phyloP scores from a whole-genome alignment of 2,113 vertebrate genomes.

The Misgurnus mizolepis region DNA sequence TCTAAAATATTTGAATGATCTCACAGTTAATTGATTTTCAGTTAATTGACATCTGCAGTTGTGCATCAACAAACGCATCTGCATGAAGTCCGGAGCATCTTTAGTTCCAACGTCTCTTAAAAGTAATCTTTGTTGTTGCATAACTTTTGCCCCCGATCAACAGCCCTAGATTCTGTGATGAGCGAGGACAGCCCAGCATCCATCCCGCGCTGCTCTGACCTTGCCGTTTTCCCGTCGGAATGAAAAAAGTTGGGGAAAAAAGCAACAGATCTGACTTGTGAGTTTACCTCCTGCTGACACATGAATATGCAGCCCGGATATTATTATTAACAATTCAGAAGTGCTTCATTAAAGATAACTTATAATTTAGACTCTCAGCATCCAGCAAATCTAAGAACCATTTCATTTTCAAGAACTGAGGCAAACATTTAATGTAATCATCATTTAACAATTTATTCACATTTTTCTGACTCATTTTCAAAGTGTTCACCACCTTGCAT shows the following conservation, averaged over 20 bases:
- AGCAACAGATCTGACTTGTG: conserved; percentile 30
- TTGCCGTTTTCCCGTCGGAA: conserved; percentile 4
- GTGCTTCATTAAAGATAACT: conserved; percentile 25
- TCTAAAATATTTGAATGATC: no score
- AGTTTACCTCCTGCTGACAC: conserved; percentile 40
- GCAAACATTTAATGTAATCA: conserved; percentile 6
- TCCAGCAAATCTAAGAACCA: conserved; percentile 35
- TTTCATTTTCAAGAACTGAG: conserved; percentile 1
- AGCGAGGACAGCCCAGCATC: conserved; percentile 30
- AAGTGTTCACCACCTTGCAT: not conserved
- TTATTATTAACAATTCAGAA: conserved; percentile 49
- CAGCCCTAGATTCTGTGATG: conserved; percentile 25
- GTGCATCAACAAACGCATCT: not conserved
- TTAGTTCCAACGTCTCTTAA: conserved; percentile 1
- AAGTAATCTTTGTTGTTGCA: conserved; percentile 42
- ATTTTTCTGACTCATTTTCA: conserved; percentile 28
- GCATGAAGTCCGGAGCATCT: not conserved
- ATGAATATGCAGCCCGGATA: conserved; percentile 48
- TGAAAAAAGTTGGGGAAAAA: conserved; percentile 26
- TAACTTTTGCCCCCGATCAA: conserved; percentile 33
- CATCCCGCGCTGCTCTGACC: conserved; percentile 19
- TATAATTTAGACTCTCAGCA: conserved; percentile 34
- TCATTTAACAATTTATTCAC: conserved; percentile 6
- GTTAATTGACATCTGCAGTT: not conserved
- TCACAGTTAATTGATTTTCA: no score